Evolutionary conservation across 1,140 invertebrate species (phyloP).

Genomic region (Dendrolimus kikuchii): DNA sequence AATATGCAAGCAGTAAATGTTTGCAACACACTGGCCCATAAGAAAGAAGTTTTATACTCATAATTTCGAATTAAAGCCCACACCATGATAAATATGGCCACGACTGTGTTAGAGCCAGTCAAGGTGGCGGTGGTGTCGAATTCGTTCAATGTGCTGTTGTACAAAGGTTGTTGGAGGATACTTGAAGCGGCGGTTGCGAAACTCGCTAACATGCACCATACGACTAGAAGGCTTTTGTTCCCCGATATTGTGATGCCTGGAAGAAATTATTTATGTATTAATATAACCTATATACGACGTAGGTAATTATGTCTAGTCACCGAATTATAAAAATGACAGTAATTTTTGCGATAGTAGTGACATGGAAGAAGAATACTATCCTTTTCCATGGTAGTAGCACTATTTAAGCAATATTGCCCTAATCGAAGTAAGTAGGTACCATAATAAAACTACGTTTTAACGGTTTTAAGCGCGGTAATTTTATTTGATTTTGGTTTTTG

Average conservation of each 20-base stretch:
- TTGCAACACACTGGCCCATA: conserved; percentile 50
- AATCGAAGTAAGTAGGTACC: too few species aligned
- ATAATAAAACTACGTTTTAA: too few species aligned
- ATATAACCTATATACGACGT: too few species aligned
- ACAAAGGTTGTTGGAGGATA: conserved; percentile 51
- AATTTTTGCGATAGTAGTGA: too few species aligned
- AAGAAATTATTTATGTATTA: conserved; percentile 8
- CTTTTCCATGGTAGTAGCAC: too few species aligned
- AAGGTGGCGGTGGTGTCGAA: conserved; percentile 59
- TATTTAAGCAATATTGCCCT: too few species aligned
- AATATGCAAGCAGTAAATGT: conserved; percentile 43
- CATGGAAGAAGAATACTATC: too few species aligned
- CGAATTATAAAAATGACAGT: too few species aligned
- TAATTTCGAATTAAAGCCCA: conserved; percentile 53
- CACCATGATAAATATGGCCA: conserved; percentile 40
- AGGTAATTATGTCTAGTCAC: too few species aligned
- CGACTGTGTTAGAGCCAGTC: conserved; percentile 48
- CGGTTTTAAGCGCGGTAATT: too few species aligned
- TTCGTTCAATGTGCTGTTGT: conserved; percentile 56
- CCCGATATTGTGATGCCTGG: conserved; percentile 51
- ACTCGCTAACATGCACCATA: conserved; percentile 58
- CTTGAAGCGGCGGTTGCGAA: conserved; percentile 45
- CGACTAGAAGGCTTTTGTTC: conserved; percentile 43
- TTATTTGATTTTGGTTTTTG: too few species aligned
- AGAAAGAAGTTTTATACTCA: conserved; percentile 52